Evolutionary conservation across 2,888 invertebrate species (phyloP), one percentile per base, ranked within the genome.

Genomic region (Drosophila imparisetae): DNA sequence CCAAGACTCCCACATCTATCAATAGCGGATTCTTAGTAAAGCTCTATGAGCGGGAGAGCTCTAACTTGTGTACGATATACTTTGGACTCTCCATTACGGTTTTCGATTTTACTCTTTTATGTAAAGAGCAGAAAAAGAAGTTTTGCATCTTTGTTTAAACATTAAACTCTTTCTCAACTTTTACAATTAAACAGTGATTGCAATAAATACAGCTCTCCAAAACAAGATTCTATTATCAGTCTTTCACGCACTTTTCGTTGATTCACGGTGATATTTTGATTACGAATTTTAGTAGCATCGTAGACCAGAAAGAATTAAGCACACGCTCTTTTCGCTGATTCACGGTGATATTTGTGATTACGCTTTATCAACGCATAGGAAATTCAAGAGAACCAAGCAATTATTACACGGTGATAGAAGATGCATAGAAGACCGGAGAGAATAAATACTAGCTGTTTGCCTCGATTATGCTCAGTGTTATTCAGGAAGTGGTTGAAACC

Each of bases 401-500:
- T n/a, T n/a, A n/a, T n/a, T 7, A 6, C 36, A 15, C 6, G 2
- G 36, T 36, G 15, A 34, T 34, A 13, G n/a, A n/a, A n/a, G n/a
- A 2, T 7, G 6, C 6, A 1, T 27, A 1, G 7, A 15, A 49
- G 13, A 8, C 7, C 27, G 0, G 15, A 8, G 27, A 11, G 21
- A 24, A 55, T 24, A 34, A 72, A 55, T 38, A 36, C 18, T 15
- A 18, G 5, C 27, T 11, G 29, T 4, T 5, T 27, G 13, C 27
- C 18, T 4, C 8, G 24, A 5, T 30, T 6, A 15, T 10, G 24
- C 27, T 73, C 42, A 73, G 66, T 73, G 8, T 54, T 50, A 1
- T 2, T 0, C 42, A 27, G 4, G 8, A 8, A 61, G 6, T 32
- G 34, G 18, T 13, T 18, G n/a, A 2, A 13, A 60, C 1, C 49